Percentiles rank a stretch among this genome's conserved stretches.
Evolutionary conservation across 2,113 vertebrate genomes (phyloP).

Genomic region (Drymodes brunneopygia): DNA sequence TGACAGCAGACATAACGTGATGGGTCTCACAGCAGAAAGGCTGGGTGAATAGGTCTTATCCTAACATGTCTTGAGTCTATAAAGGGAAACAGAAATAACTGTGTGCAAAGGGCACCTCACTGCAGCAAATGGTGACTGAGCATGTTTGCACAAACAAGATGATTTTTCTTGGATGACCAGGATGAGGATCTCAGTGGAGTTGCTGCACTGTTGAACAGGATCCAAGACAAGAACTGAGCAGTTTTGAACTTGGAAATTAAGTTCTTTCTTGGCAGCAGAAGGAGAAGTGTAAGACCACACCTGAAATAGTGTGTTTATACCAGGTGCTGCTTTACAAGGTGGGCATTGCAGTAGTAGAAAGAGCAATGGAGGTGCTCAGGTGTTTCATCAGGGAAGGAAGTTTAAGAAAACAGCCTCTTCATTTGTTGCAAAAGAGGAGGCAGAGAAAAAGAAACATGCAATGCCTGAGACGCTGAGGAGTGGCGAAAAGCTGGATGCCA

Average conservation of each 20-base stretch:
- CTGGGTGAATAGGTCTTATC: neutral
- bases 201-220: rapidly evolving
- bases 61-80: neutral
- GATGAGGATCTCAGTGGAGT: neutral
- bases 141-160: neutral
- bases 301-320: conserved; percentile 53
- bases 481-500: neutral
- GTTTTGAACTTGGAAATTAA: neutral
- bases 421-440: neutral
- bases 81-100: neutral
- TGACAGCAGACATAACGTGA: neutral
- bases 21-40: neutral
- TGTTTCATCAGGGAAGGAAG: neutral
- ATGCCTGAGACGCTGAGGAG: neutral
- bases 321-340: conserved; percentile 2
- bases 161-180: neutral
- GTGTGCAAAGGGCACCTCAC: rapidly evolving
- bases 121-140: neutral
- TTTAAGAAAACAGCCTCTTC: neutral
- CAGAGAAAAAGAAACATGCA: neutral
- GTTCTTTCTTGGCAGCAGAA: neutral
- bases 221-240: neutral
- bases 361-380: neutral
- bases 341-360: conserved; percentile 2
- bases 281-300: conserved; percentile 9